Percentiles rank a stretch among this genome's conserved stretches.
Evolutionary conservation across 2,797 vertebrate species (phyloP).

Genomic region (Acomys russatus): DNA sequence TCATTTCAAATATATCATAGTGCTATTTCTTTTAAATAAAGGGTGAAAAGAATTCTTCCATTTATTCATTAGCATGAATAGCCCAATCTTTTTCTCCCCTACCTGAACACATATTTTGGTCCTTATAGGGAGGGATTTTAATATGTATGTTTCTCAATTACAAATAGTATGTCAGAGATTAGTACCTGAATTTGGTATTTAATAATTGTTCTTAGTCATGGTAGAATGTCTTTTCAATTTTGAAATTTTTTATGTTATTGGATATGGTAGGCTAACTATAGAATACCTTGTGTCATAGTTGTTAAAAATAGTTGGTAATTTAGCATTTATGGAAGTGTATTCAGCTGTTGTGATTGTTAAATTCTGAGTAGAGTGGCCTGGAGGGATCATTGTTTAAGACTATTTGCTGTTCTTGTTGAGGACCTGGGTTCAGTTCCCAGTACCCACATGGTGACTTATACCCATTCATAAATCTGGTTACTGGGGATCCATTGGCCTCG

Average conservation of each 20-base stretch:
- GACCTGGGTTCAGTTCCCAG: not conserved
- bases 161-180: constrained; percentile 52
- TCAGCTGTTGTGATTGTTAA: constrained; percentile 42
- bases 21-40: constrained; percentile 60
- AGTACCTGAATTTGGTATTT: constrained; percentile 41
- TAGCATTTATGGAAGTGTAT: constrained; percentile 54
- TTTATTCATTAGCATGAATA: constrained; percentile 58
- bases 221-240: constrained; percentile 61
- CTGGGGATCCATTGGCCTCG: not conserved
- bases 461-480: not conserved
- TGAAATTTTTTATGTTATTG: constrained; percentile 65
- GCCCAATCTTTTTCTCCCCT: not conserved
- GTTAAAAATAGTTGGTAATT: constrained; percentile 64
- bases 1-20: constrained; percentile 61
- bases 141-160: constrained; percentile 58
- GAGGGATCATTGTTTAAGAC: not conserved
- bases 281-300: constrained; percentile 34
- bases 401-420: not conserved
- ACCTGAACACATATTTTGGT: constrained; percentile 38
- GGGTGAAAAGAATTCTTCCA: constrained; percentile 33
- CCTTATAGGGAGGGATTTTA: constrained; percentile 60
- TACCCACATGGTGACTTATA: not conserved
- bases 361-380: not conserved
- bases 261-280: constrained; percentile 42
- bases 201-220: constrained; percentile 65